Base-by-base conservation (phyloP, 2,113 vertebrate species). In the Sphyrna mokarran region DNA sequence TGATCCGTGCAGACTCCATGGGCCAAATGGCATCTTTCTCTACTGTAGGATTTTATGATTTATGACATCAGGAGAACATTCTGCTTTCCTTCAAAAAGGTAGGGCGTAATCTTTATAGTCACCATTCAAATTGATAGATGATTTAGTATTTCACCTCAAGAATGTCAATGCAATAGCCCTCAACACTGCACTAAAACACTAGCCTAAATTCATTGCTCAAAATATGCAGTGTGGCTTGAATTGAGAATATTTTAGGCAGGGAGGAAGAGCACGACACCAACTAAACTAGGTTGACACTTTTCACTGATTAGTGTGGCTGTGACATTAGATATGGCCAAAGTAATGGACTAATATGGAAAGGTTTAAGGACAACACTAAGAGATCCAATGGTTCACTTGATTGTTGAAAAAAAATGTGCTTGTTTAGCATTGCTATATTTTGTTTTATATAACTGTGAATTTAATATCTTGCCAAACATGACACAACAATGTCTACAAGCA, bases 381-480 rank as follows among this genome's bases (percentile, higher is more conserved):
- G 48, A 90, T 61, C 11, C 2, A 61, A 14, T 16, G 26, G 3
- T 8, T 61, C 48, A 61, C 54, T 90, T 90, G 54, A 90, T 33
- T 58, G 87, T 14, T 90, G 26, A 29, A 29, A 29, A 29, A 29
- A 2, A 33, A 90, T 61, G 2, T 4, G 29, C 29, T 61, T 0
- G 29, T 90, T 90, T 61, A 58, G 10, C 54, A 90, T 58, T 90
- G 87, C 87, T 14, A 61, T 33, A 58, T 58, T 16, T 90, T 90
- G 87, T 14, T 61, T 90, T 61, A 29, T 14, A 90, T 26, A 26
- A 61, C 4, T 90, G 26, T 33, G 54, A 33, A 90, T 90, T 90
- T 61, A 14, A 90, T 58, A 14, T 90, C n/a, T 33, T 90, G 54
- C 58, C 87, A 90, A 90, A 90, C 87, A 90, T 90, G 87, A 61